Evolutionary conservation across 2,113 vertebrate species (phyloP).

Genomic region (Thalassoma bifasciatum): DNA sequence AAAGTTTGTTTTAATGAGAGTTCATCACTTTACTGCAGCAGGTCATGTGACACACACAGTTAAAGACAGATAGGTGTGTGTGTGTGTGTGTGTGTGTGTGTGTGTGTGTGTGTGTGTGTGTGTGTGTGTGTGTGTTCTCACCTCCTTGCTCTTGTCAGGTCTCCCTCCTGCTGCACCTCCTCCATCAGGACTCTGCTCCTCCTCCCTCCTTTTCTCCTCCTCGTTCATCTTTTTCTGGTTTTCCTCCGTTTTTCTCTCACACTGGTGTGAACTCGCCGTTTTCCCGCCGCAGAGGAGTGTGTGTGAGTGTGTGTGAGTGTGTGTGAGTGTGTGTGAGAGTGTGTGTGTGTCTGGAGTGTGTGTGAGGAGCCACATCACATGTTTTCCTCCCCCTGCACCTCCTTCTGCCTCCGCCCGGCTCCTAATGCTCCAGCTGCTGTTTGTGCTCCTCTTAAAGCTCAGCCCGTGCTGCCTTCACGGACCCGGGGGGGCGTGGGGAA

Average conservation of each 20-base stretch:
- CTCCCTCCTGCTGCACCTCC: conserved; percentile 38
- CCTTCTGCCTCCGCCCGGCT: not conserved
- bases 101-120: no score
- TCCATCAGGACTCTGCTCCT: conserved; percentile 27
- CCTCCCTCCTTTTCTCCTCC: conserved; percentile 24
- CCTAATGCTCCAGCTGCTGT: conserved; percentile 3
- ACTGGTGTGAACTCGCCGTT: not conserved
- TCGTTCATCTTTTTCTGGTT: conserved; percentile 36
- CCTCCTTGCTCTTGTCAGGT: conserved; percentile 53
- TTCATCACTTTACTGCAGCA: conserved; percentile 41
- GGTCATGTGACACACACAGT: conserved; percentile 19
- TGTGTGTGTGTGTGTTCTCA: conserved; percentile 4
- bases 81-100: no score
- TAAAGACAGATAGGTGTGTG: not conserved
- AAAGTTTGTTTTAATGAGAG: conserved; percentile 26
- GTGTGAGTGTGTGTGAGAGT: not conserved
- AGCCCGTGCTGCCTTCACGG: conserved; percentile 43
- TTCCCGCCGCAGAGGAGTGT: not conserved
- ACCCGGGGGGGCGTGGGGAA: not conserved
- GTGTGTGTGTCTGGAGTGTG: not conserved
- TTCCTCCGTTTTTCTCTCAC: conserved; percentile 33
- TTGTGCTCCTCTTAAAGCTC: not conserved
- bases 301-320: no score
- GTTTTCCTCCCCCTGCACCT: not conserved
- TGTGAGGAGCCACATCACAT: conserved; percentile 8